Evolutionary conservation across 2,113 vertebrate genomes (phyloP), one percentile per base, ranked within the genome.

Genomic region (Oxyura jamaicensis): DNA sequence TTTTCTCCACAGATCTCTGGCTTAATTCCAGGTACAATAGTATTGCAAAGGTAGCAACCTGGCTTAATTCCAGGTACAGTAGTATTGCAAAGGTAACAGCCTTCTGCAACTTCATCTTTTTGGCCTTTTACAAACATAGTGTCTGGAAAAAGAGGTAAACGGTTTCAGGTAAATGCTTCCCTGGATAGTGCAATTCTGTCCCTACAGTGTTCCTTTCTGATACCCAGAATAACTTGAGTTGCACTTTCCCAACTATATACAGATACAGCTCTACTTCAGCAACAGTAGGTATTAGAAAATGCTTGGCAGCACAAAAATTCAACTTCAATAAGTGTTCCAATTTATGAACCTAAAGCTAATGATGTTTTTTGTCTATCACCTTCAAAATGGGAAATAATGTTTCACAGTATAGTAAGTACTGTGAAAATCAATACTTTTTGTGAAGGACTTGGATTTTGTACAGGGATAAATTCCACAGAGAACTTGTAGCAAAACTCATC

Each of bases 341-440:
- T 69, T 79, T 6, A 55, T 36, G 25, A 75, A 59, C 7, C 8
- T 55, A 29, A 52, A 56, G 21, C 19, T 82, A 87, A 74, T 76
- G 71, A 52, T 21, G 0, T 1, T 22, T 20, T 62, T 79, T 90
- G 7, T 18, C 63, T 62, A 3, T 44, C 13, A 3, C 44, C 17
- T 66, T 20, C 76, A 58, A 86, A 52, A 13, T 62, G 39, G 33
- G 35, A 85, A 86, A 80, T 88, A 68, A 75, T 42, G 8, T 72
- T 85, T 90, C 41, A 78, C 9, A 56, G 7, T 17, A 8, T 39
- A 80, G 48, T 68, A 91, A 56, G 17, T 73, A 83, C 21, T 69
- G 58, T 73, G 59, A 83, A 92, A 96, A 96, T 86, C 83, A 66
- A 39, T 79, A 76, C 25, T 58, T 4, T 88, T 58, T 92, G 33